phyloP scores from a whole-genome alignment of 2,113 vertebrate genomes.

The Chaetodon trifascialis region DNA sequence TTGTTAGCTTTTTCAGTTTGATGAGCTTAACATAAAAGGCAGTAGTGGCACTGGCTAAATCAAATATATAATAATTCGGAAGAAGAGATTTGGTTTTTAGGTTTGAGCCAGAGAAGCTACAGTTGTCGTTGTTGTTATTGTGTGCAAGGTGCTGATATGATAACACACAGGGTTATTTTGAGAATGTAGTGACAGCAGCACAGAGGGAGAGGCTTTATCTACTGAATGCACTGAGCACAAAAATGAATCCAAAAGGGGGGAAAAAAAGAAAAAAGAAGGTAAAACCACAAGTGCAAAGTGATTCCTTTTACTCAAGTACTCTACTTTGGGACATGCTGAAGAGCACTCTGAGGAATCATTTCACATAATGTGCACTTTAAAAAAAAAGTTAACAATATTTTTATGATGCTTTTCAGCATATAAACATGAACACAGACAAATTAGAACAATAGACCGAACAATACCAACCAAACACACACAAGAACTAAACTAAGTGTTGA shows the following conservation, averaged over 20 bases:
- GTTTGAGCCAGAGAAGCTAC: not conserved
- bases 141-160: conserved; percentile 20
- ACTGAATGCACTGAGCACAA: not conserved
- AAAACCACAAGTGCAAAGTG: too few species aligned
- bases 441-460: too few species aligned
- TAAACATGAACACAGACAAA: too few species aligned
- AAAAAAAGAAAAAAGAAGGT: too few species aligned
- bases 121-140: not conserved
- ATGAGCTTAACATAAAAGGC: not conserved
- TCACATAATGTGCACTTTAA: too few species aligned
- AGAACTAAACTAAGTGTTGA: too few species aligned
- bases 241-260: not conserved
- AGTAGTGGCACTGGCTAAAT: not conserved
- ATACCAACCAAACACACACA: too few species aligned
- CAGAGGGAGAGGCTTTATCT: not conserved
- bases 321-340: too few species aligned
- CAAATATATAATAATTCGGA: not conserved
- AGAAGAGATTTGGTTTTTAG: conserved; percentile 3
- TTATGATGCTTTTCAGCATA: too few species aligned
- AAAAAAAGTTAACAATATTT: too few species aligned
- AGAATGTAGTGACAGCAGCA: not conserved
- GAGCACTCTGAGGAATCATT: too few species aligned
- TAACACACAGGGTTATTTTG: not conserved
- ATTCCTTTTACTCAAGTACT: too few species aligned
- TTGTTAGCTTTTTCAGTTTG: not conserved